Percentiles rank a stretch among this genome's conserved stretches.
phyloP scores from a whole-genome alignment of 2,797 vertebrate genomes.

The Gastrophryne carolinensis region DNA sequence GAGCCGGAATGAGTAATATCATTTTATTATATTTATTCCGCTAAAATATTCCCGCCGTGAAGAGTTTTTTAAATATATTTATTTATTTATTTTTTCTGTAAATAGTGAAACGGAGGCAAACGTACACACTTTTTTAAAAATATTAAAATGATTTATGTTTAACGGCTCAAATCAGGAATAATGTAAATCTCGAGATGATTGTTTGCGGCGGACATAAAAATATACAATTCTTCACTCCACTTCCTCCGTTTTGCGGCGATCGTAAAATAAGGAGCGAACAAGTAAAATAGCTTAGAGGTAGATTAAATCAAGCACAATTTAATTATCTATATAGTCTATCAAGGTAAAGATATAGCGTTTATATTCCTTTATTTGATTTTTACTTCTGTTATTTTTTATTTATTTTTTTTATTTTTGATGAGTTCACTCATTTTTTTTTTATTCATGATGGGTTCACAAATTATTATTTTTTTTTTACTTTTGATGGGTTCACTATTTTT shows the following conservation, averaged over 20 bases:
- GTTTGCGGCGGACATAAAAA: slow-evolving; percentile 16
- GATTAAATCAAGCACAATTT: slow-evolving; percentile 1
- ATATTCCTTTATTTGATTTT: too few species aligned
- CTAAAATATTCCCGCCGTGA: slow-evolving; percentile 26
- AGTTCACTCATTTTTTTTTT: too few species aligned
- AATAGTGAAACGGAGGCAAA: slow-evolving; percentile 8
- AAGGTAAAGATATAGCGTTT: too few species aligned
- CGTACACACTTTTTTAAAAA: slow-evolving; percentile 31
- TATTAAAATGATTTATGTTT: slow-evolving; percentile 43
- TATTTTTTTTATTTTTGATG: too few species aligned
- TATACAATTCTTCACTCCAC: slow-evolving; percentile 22
- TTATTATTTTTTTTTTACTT: too few species aligned
- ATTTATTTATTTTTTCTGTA: slow-evolving; percentile 14
- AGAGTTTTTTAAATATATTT: background rate
- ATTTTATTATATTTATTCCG: slow-evolving; percentile 43
- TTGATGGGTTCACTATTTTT: too few species aligned
- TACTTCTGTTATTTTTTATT: too few species aligned
- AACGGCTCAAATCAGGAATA: slow-evolving; percentile 41
- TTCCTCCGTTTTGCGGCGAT: slow-evolving; percentile 10
- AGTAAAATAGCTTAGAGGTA: slow-evolving; percentile 19
- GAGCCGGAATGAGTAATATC: slow-evolving; percentile 27
- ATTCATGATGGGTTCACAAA: too few species aligned
- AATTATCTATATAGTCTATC: background rate
- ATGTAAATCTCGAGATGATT: slow-evolving; percentile 36
- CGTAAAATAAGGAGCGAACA: slow-evolving; percentile 28